Base-by-base conservation (phyloP, 2,113 vertebrate species). In the Solea senegalensis region DNA sequence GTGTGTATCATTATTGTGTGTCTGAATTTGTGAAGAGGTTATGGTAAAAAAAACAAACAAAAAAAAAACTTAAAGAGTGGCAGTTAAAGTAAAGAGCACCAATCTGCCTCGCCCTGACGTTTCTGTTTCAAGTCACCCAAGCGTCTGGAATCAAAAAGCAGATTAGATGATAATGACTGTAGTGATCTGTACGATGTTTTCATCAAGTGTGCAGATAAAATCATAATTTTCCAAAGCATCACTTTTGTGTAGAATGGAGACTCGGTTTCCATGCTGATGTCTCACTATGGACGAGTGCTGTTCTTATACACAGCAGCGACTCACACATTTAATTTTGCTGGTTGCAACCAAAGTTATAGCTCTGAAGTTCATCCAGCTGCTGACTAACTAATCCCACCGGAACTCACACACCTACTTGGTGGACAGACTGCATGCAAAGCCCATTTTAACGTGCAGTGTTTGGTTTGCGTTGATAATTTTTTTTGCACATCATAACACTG, bases 341-440 rank as follows among this genome's bases (percentile, higher is more conserved):
- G 40, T 74, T 14, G 9, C 54, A 68, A 80, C 66, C 72, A 63
- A 74, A 78, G 56, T 4, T 9, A 52, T 82, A 16, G 72, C 60
- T 86, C 83, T 86, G 86, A 86, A 85, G 78, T 80, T 65, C 39
- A 56, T 74, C 88, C 83, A 89, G 60, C 65, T 72, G 69, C 74
- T 53, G 56, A 73, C 56, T 65, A 55, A 39, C 54, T 39, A 75
- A 87, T 81, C 76, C 75, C 57, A 44, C 48, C 34, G 40, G 68
- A 52, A 48, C 58, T 70, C 51, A 15, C 57, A 66, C 72, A 55
- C 51, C 69, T 56, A 66, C 77, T 77, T 53, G 73, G 55, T 43
- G 56, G 69, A 81, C 66, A 79, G 39, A 48, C 15, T 46, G 72
- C 63, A 44, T 69, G 80, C 70, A 56, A 21, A 26, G 12, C 65